A percentile compares a stretch with the other conserved stretches of the same genome.
Evolutionary conservation across 2,797 vertebrate genomes (phyloP).

Genomic region (Borostomias antarcticus): DNA sequence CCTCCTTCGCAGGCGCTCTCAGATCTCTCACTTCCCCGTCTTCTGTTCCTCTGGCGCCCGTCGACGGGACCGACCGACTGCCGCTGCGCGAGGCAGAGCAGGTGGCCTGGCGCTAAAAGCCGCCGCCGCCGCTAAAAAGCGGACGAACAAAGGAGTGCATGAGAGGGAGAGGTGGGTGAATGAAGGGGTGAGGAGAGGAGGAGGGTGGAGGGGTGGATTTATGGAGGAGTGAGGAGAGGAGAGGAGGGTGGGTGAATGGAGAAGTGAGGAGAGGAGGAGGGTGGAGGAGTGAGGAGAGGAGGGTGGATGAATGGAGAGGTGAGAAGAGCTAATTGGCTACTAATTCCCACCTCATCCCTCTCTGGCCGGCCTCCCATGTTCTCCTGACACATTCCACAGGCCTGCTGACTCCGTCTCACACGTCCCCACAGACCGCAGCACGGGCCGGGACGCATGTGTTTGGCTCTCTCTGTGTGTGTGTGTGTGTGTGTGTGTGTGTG

Average conservation of each 20-base stretch:
- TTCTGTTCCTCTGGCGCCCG: conserved; percentile 16
- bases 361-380: neutral
- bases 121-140: neutral
- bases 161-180: neutral
- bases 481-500: neutral
- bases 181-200: neutral
- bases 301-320: neutral
- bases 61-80: conserved; percentile 18
- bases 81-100: neutral
- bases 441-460: neutral
- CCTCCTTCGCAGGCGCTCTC: too few species aligned
- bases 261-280: too few species aligned
- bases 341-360: neutral
- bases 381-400: neutral
- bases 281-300: neutral
- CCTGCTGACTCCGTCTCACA: conserved; percentile 6
- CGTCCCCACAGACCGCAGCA: neutral
- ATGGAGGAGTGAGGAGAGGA: neutral
- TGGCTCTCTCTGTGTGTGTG: neutral
- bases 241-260: neutral
- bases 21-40: too few species aligned
- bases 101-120: neutral
- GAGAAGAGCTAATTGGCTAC: neutral
- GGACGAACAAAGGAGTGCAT: neutral
- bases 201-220: neutral